A percentile compares a stretch with the other conserved stretches of the same genome.
Conservation (phyloP, 2,888 invertebrate species). For the Nomada ferruginata region DNA sequence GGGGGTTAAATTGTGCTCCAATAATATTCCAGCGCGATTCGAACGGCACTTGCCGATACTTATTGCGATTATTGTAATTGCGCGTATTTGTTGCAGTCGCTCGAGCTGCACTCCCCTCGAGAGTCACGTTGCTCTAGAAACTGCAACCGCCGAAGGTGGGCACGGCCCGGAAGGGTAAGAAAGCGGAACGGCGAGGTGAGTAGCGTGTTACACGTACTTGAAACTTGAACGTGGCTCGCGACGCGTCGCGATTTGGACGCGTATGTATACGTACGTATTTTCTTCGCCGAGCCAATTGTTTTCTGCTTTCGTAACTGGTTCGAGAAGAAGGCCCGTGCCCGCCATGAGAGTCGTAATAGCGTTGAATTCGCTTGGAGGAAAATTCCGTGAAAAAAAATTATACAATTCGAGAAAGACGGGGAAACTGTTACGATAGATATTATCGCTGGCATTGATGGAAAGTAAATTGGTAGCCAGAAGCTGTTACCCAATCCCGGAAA, state of each 20-base stretch:
- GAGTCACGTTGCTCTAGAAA: conserved; percentile 69
- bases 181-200: conserved; percentile 80
- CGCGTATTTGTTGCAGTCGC: no score
- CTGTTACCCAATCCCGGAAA: no score
- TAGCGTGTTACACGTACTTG: conserved; percentile 73
- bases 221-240: conserved; percentile 71
- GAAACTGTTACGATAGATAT: no score
- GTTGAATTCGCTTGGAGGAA: no score
- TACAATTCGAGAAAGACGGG: not conserved
- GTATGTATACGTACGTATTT: conserved; percentile 6
- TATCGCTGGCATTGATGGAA: no score
- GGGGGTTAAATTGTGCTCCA: no score
- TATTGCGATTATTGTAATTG: no score
- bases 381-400: not conserved
- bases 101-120: conserved; percentile 43
- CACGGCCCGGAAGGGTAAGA: conserved; percentile 83
- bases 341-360: not conserved
- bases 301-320: conserved; percentile 39
- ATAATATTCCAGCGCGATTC: no score
- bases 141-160: conserved; percentile 62
- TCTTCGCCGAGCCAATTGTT: conserved; percentile 32
- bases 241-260: conserved; percentile 32
- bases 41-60: no score
- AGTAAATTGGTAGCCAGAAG: no score
- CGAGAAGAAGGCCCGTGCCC: not conserved